Evolutionary conservation across 2,113 vertebrate species (phyloP).

Genomic region (Muscicapa adusta): DNA sequence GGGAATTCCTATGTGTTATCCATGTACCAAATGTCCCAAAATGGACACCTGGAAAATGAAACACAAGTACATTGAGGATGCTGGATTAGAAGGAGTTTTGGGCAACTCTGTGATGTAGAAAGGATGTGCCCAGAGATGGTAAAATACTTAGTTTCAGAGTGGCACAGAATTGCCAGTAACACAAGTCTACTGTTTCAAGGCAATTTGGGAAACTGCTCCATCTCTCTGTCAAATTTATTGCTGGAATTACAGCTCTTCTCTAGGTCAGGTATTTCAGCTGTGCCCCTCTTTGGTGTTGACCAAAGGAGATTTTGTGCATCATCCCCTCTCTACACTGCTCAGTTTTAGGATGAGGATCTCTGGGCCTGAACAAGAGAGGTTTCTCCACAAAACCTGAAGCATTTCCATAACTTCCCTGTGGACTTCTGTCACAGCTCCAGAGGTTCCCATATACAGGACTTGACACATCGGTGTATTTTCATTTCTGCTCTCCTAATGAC

Average conservation of each 20-base stretch:
- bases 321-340: neutral
- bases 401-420: neutral
- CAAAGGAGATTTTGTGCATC: neutral
- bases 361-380: neutral
- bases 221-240: neutral
- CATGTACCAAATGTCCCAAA: neutral
- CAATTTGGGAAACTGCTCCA: neutral
- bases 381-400: neutral
- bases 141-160: neutral
- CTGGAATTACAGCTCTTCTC: neutral
- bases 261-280: accelerated
- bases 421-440: neutral
- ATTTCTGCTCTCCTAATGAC: neutral
- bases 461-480: neutral
- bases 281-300: neutral
- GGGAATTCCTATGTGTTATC: neutral
- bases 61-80: neutral
- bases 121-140: neutral
- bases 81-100: neutral
- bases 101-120: neutral
- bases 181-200: neutral
- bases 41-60: neutral
- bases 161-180: neutral
- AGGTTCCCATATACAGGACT: neutral
- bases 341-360: neutral